Evolutionary conservation across 37 sponge, comb jelly and placozoan species (phyloP).

Genomic region (Eunapius fragilis): DNA sequence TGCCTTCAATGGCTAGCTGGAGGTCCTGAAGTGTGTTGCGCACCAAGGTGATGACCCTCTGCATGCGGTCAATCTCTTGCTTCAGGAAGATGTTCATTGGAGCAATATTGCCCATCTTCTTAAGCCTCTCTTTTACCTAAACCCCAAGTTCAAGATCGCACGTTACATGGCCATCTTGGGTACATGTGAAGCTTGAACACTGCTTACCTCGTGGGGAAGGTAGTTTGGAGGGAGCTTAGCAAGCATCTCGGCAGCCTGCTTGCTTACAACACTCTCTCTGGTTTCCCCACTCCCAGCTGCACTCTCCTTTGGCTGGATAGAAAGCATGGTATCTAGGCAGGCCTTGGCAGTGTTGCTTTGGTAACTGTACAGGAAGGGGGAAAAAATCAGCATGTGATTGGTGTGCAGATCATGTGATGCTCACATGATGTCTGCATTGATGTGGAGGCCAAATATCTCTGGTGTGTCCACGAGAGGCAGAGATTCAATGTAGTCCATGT

Average conservation of each 20-base stretch:
- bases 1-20: conserved; percentile 98
- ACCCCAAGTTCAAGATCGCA: not conserved
- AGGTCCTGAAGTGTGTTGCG: conserved; percentile 94
- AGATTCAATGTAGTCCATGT: conserved; percentile 87
- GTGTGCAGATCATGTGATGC: not conserved
- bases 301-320: conserved; percentile 99
- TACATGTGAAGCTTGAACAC: not conserved
- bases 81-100: conserved; percentile 99
- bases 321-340: conserved; percentile 91
- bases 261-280: conserved; percentile 90
- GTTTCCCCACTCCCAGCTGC: conserved; percentile 96
- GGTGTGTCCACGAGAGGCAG: conserved; percentile 97
- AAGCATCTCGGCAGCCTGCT: conserved; percentile 97
- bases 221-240: conserved; percentile 92
- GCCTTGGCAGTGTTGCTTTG: conserved; percentile 89
- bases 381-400: not conserved
- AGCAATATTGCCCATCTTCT: conserved; percentile 96
- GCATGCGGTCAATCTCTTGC: conserved; percentile 99
- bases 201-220: conserved; percentile 90
- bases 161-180: not conserved
- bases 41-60: conserved; percentile 91
- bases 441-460: conserved; percentile 98
- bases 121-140: conserved; percentile 79
- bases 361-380: conserved; percentile 48
- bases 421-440: conserved; percentile 98